These are phyloP conservation scores for Napeogenes sylphis DNA, from an alignment of 2,888 invertebrate genomes.

Conservation along the genomic window DNA sequence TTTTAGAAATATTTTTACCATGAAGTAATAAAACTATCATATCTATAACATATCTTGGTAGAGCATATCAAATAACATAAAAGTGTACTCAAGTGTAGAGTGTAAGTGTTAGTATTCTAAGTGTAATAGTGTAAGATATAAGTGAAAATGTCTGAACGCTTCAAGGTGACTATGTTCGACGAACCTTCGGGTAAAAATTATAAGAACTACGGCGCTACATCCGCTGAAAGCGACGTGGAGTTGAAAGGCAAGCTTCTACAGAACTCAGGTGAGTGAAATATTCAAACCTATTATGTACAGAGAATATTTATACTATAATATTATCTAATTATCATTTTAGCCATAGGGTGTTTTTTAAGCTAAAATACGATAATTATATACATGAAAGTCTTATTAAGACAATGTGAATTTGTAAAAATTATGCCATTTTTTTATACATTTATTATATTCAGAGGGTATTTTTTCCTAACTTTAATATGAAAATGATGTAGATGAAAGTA, in stretches of 20 bases:
- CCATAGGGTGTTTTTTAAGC: too few species aligned
- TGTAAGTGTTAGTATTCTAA: constrained; percentile 28
- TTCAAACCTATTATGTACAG: neutral
- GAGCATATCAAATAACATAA: constrained; percentile 23
- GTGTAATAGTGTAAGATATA: constrained; percentile 31
- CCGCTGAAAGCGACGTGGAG: constrained; percentile 67
- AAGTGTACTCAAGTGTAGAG: constrained; percentile 14
- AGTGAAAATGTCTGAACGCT: constrained; percentile 77
- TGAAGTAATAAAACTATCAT: constrained; percentile 15
- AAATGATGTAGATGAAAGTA: too few species aligned
- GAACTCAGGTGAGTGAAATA: constrained; percentile 59
- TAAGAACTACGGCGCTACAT: constrained; percentile 79
- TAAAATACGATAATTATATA: too few species aligned
- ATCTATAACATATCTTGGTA: constrained; percentile 28
- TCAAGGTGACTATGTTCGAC: constrained; percentile 79
- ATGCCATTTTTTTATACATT: too few species aligned
- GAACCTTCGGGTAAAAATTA: constrained; percentile 73
- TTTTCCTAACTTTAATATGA: too few species aligned
- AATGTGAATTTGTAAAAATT: too few species aligned
- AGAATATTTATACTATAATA: neutral
- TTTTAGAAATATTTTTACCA: neutral
- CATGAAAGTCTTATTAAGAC: too few species aligned
- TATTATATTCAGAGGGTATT: too few species aligned
- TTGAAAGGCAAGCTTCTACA: constrained; percentile 66
- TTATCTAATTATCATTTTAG: too few species aligned